Base-by-base conservation (phyloP, 2,797 vertebrate species). In the Poeciliopsis infans region DNA sequence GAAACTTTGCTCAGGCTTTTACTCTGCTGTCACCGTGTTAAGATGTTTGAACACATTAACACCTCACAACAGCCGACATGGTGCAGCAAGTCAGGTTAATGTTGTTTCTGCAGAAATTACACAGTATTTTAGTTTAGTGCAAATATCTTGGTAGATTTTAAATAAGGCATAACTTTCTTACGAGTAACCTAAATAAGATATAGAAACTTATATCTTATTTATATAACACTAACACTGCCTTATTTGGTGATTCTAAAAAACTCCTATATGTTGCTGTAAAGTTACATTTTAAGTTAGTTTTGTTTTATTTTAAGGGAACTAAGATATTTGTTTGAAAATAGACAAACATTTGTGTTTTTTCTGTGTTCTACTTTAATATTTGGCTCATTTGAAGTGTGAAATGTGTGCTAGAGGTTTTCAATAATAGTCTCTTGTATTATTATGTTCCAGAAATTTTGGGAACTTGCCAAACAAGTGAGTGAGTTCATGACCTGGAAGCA, bases 401-500 rank as follows among this genome's bases (percentile, higher is more conserved):
- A 12, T 25, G 2, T 47, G 18, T n/a, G 3, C 0, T 7, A 18
- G 5, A 23, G 7, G 15, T 43, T 7, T 39, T 11, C 3, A 51
- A 53, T 69, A 16, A 72, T 46, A 45, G 79, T 4, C 5, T 1
- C 1, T 57, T 1, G 16, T 36, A 0, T 55, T 6, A 39, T 1
- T 2, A 39, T 71, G 3, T 87, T 85, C 59, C 82, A 96, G 98
- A 99, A 99, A 97, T 98, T 98, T 92, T 98, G 97, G 97, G 98
- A 99, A 84, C 39, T 99, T 68, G 97, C 97, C 86, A 98, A 97
- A 86, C 97, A 97, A 93, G 97, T 99, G 84, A 97, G 96, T 39
- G 97, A 99, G 85, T 97, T 99, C 85, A 97, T 99, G 97, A 96
- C 95, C 0, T 99, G 98, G 98, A 98, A 97, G 89, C 97, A 97